A percentile compares a stretch with the other conserved stretches of the same genome.
These are phyloP conservation scores for Burhinus bistriatus DNA, from an alignment of 2,113 vertebrate species.

Conservation along the genomic window DNA sequence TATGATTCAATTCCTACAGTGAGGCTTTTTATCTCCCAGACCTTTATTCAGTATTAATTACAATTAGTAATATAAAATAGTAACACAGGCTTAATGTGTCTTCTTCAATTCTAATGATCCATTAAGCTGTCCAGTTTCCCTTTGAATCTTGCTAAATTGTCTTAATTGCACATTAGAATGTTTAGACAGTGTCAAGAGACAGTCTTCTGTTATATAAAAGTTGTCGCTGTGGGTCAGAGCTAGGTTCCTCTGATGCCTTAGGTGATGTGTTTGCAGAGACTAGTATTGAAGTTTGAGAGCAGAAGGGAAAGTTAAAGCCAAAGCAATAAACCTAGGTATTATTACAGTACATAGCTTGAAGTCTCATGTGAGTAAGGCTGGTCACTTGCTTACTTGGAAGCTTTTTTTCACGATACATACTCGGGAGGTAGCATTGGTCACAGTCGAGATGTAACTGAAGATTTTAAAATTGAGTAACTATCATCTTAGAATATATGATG, in stretches of 20 bases:
- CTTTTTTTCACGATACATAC: fast-evolving
- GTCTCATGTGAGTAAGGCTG: background rate
- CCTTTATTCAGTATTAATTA: background rate
- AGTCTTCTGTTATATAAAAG: background rate
- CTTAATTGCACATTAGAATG: background rate
- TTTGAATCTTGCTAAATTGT: background rate
- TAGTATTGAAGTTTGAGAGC: background rate
- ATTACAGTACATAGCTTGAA: background rate
- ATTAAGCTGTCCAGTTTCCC: background rate
- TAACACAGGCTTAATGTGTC: background rate
- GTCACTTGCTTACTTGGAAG: background rate
- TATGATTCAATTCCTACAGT: background rate
- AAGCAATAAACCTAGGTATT: background rate
- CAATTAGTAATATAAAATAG: background rate
- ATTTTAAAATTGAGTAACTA: background rate
- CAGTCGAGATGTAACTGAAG: background rate
- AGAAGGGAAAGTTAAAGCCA: background rate
- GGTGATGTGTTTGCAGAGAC: background rate
- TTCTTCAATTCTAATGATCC: background rate
- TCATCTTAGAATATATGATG: background rate
- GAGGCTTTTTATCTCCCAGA: background rate
- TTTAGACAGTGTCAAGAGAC: background rate
- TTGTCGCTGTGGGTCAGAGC: background rate
- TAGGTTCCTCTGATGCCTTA: background rate
- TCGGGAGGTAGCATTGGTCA: background rate